Base-by-base conservation (phyloP, 2,113 vertebrate genomes). In the Oostethus manadensis region DNA sequence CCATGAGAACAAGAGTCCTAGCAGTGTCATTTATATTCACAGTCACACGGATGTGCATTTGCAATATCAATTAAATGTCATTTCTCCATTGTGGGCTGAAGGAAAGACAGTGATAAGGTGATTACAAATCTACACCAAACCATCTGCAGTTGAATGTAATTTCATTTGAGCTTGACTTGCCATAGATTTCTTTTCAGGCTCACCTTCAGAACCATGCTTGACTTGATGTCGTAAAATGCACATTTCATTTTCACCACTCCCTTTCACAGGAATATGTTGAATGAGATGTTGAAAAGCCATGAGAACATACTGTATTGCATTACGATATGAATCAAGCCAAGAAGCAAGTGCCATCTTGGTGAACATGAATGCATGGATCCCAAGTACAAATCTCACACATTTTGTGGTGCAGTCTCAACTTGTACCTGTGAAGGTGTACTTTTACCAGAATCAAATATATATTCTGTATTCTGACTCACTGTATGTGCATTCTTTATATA, bases 1-100 rank as follows among this genome's bases (percentile, higher is more conserved):
- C 86, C 83, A 86, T 85, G 84, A 86, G 86, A 88, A 88, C 86
- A 82, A 78, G 78, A 77, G 70, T 68, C 73, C 77, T 13, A 3
- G 70, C 73, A 70, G 64, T 70, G 79, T 85, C 68, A 85, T 88
- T 86, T 69, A 84, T 78, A 88, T 86, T 86, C 84, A 84, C 77
- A 82, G 81, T 79, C 73, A 83, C 71, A 78, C 73, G 78, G 64
- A 85, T 86, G 78, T 85, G 84, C 74, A 79, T 86, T 86, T 78
- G 77, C 70, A 78, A 71, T 63, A 55, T 72, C 77, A 84, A 84
- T 86, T 86, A 86, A 86, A 79, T 82, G 74, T 58, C 66, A 73
- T 83, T 83, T 80, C 73, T 65, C 68, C 51, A 77, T 76, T 81
- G 65, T 70, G 66, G 64, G 51, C 53, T 64, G 58, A 61, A 70